phyloP scores from a whole-genome alignment of 2,113 vertebrate species.

The Pleuronectes platessa region DNA sequence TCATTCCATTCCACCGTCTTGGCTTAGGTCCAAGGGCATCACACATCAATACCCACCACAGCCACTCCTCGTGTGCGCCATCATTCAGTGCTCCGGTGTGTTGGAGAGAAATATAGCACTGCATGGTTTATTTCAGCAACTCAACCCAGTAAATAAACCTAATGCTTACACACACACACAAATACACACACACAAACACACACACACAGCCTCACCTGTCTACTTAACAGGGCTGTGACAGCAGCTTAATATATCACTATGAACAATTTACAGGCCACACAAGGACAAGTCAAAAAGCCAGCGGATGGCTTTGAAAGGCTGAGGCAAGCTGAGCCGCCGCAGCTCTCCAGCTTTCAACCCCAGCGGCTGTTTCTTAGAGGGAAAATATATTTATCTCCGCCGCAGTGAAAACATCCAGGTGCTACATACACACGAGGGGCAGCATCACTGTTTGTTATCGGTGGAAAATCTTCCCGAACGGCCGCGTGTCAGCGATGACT shows the following conservation, averaged over 20 bases:
- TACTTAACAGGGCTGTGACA: slow-evolving; percentile 53
- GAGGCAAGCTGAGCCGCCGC: slow-evolving; percentile 20
- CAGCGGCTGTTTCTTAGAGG: slow-evolving; percentile 25
- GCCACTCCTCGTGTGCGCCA: slow-evolving; percentile 63
- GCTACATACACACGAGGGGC: background rate
- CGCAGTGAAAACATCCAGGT: slow-evolving; percentile 32
- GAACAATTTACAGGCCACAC: slow-evolving; percentile 59
- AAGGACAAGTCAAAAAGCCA: slow-evolving; percentile 61
- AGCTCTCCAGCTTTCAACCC: slow-evolving; percentile 42
- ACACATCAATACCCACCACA: slow-evolving; percentile 67
- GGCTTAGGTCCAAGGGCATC: slow-evolving; percentile 71
- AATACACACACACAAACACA: background rate
- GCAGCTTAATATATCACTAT: slow-evolving; percentile 58
- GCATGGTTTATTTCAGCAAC: slow-evolving; percentile 68
- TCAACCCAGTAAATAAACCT: slow-evolving; percentile 74
- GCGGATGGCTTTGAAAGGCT: slow-evolving; percentile 42
- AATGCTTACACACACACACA: slow-evolving; percentile 33
- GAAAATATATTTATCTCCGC: slow-evolving; percentile 43
- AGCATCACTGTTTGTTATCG: background rate
- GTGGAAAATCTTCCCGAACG: background rate
- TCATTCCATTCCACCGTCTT: slow-evolving; percentile 64
- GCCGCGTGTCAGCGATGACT: background rate
- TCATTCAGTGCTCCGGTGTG: slow-evolving; percentile 57
- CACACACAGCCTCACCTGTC: slow-evolving; percentile 44
- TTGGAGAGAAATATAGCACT: slow-evolving; percentile 72